Percentiles rank a stretch among this genome's conserved stretches.
Conservation (phyloP, 2,113 vertebrate genomes). For the Monarcha castaneiventris region DNA sequence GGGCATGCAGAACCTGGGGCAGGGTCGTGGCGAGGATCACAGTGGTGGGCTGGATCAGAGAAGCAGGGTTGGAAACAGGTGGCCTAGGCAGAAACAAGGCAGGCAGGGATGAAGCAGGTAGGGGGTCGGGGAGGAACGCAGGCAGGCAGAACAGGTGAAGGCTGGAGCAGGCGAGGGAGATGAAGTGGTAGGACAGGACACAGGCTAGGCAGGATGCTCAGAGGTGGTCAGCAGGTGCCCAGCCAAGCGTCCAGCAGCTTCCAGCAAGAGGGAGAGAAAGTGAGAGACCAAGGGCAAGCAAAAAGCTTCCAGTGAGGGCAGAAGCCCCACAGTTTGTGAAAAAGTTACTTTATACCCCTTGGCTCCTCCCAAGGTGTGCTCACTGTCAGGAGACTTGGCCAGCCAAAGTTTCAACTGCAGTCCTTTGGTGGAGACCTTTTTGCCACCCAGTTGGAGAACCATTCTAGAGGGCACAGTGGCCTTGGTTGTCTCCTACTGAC, state of each 20-base stretch:
- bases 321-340: neutral
- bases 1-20: neutral
- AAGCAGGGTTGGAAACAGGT: neutral
- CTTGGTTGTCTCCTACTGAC: neutral
- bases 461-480: no score
- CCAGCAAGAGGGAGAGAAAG: neutral
- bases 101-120: neutral
- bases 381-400: neutral
- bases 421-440: neutral
- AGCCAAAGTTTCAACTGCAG: rapidly evolving
- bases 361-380: neutral
- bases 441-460: neutral
- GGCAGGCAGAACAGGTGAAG: neutral
- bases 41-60: neutral
- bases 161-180: neutral
- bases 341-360: neutral
- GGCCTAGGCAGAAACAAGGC: neutral
- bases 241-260: neutral
- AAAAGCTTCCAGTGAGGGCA: neutral
- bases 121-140: no score
- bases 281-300: rapidly evolving
- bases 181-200: neutral
- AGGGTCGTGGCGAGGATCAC: rapidly evolving
- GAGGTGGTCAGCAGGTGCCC: neutral
- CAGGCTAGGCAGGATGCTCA: neutral